A percentile compares a stretch with the other conserved stretches of the same genome.
Conservation (phyloP, 2,888 invertebrate genomes). For the Lamproptera curius region DNA sequence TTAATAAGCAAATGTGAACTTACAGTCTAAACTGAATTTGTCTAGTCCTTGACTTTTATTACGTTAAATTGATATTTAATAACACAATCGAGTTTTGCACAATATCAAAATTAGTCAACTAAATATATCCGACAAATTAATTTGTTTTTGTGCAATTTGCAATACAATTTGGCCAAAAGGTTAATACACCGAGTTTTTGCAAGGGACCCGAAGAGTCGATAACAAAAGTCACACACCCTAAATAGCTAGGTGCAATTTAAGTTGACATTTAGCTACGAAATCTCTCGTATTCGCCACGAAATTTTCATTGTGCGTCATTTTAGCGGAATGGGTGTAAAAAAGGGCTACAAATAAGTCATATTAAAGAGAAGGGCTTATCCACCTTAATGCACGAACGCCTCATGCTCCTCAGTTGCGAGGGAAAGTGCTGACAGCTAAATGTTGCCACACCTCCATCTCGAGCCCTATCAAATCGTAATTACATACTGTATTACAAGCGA, state of each 20-base stretch:
- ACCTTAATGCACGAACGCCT: slow-evolving; percentile 34
- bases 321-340: slow-evolving; percentile 2
- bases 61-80: slow-evolving; percentile 16
- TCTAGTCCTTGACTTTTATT: slow-evolving; percentile 11
- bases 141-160: slow-evolving; percentile 20
- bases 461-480: slow-evolving; percentile 55
- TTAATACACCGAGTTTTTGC: slow-evolving; percentile 22
- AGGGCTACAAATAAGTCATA: slow-evolving; percentile 19
- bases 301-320: slow-evolving; percentile 13
- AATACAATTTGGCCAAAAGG: slow-evolving; percentile 20
- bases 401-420: slow-evolving; percentile 27
- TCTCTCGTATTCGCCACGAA: slow-evolving; percentile 2
- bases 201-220: slow-evolving; percentile 13
- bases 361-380: slow-evolving; percentile 30
- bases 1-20: no score
- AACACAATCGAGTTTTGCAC: slow-evolving; percentile 8
- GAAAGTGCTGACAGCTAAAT: slow-evolving; percentile 56
- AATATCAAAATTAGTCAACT: slow-evolving; percentile 16
- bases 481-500: slow-evolving; percentile 40
- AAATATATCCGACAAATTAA: slow-evolving; percentile 19
- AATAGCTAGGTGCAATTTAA: slow-evolving; percentile 31
- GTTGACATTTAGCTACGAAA: slow-evolving; percentile 30
- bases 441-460: slow-evolving; percentile 43
- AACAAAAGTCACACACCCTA: slow-evolving; percentile 26
- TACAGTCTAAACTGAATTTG: not conserved